Evolutionary conservation across 2,888 invertebrate genomes (phyloP), one percentile per base, ranked within the genome.

Genomic region (Dryococelus australis): DNA sequence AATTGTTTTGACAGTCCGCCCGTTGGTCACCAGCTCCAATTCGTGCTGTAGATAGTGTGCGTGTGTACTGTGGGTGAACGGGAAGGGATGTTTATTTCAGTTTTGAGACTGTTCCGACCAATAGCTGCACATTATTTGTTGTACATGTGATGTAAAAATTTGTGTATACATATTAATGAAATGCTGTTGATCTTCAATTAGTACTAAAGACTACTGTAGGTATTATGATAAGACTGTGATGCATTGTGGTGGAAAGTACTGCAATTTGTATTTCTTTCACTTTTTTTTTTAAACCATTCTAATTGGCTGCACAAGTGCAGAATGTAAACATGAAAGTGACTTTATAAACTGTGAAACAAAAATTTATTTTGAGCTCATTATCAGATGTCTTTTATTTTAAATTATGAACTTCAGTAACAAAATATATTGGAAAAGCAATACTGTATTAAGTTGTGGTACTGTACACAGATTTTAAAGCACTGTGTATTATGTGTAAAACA

Each of bases 111-210:
- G 65, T 65, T 65, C 65, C 65, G 65, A 65, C 65, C 65, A 65
- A 65, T 65, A 65, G 6, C 65, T 65, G 65, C 65, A 65, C 65
- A 65, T 65, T n/a, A 65, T 65, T 65, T 65, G 65, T 65, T 65
- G 78, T 83, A 87, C 78, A 78, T 84, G 85, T 87, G 87, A 84
- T 87, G 87, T 87, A 86, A 65, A 65, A 87, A 86, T 86, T 84
- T 87, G 86, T 87, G 86, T 87, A 86, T 47, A 87, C 84, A 84
- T 81, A 51, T 65, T 65, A 65, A 65, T 65, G 65, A 65, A 65
- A 65, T 65, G 65, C 65, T 65, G 65, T 65, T 65, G 65, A 65
- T 24, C 20, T 65, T 65, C 65, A 65, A 20, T 65, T 65, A 65
- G 0, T 65, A 65, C 16, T 65, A 65, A 65, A 65, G 51, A 51